These are phyloP conservation scores for Anastrepha obliqua DNA, from an alignment of 1,140 invertebrate species.

Conservation along the genomic window DNA sequence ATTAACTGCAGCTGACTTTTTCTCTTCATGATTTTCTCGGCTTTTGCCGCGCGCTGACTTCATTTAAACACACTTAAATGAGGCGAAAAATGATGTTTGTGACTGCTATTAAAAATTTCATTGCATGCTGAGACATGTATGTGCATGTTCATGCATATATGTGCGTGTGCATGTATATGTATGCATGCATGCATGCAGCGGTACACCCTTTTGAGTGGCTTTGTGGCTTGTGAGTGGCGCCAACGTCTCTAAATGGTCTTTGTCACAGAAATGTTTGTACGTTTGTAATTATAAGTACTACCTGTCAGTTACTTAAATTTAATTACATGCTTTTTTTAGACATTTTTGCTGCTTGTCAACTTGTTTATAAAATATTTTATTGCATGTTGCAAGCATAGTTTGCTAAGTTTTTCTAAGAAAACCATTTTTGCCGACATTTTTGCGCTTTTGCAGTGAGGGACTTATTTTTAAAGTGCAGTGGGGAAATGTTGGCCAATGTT, in stretches of 20 bases:
- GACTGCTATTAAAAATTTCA: slow-evolving; percentile 53
- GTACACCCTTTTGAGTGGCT: background rate
- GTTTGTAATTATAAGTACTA: background rate
- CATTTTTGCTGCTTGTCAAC: slow-evolving; percentile 1
- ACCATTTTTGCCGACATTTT: background rate
- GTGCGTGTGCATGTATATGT: background rate
- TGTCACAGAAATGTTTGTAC: background rate
- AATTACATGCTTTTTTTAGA: slow-evolving; percentile 15
- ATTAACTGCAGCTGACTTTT: slow-evolving; percentile 17
- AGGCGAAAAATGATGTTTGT: slow-evolving; percentile 48
- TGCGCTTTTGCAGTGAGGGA: background rate
- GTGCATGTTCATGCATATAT: background rate
- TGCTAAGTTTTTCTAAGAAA: background rate
- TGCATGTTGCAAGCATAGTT: background rate
- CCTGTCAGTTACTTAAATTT: slow-evolving; percentile 40
- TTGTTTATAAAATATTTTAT: slow-evolving; percentile 23
- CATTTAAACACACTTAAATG: slow-evolving; percentile 39
- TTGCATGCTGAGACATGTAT: slow-evolving; percentile 19
- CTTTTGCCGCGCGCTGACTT: background rate
- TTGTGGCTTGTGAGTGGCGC: background rate
- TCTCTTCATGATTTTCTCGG: background rate
- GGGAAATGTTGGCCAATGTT: too few relatives aligned
- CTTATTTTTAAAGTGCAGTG: background rate
- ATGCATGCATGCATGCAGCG: background rate
- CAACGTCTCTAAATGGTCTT: background rate